Evolutionary conservation across 2,113 vertebrate species (phyloP), one percentile per base, ranked within the genome.

Genomic region (Leptosomus discolor): DNA sequence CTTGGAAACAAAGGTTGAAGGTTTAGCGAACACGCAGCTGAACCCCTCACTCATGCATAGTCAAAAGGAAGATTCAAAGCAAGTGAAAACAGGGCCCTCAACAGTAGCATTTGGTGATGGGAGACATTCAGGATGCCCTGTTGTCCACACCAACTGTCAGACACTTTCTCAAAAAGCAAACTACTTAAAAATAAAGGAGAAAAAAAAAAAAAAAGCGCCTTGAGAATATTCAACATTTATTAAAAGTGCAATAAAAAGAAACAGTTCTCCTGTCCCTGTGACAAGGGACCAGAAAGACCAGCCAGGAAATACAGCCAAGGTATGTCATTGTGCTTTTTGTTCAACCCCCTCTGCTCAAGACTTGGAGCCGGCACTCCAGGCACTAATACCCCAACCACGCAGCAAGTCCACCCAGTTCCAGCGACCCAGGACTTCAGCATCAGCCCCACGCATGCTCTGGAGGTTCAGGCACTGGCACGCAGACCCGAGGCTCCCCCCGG

Each of bases 231-330:
- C 37, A 64, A 87, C 73, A 56, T 95, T 96, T 96, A 96, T 92
- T 96, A 81, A 96, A 96, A 96, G 94, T 96, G 96, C 96, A 96
- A 96, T 90, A 90, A 92, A 87, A 96, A 74, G 15, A 69, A 93
- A 87, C 88, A 76, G 73, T 73, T 89, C 56, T 95, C 74, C 82
- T 43, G 76, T 36, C 81, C 90, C 85, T 53, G 45, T 9, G 53
- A 75, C 46, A 37, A 67, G 48, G 46, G 90, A 71, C 16, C 32
- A 82, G 71, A 43, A 41, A 71, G 64, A 82, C 54, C 90, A 86
- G 90, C 43, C 88, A 58, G 87, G 71, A 93, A 94, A 58, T 36
- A 79, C 80, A 95, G 90, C 80, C 96, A 82, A 67, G 63, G 48
- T 32, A 18, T 19, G 46, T 32, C 65, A 11, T 11, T 54, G 87